These are phyloP conservation scores for Puffinus mauretanicus DNA, from an alignment of 2,113 vertebrate genomes.

Conservation along the genomic window DNA sequence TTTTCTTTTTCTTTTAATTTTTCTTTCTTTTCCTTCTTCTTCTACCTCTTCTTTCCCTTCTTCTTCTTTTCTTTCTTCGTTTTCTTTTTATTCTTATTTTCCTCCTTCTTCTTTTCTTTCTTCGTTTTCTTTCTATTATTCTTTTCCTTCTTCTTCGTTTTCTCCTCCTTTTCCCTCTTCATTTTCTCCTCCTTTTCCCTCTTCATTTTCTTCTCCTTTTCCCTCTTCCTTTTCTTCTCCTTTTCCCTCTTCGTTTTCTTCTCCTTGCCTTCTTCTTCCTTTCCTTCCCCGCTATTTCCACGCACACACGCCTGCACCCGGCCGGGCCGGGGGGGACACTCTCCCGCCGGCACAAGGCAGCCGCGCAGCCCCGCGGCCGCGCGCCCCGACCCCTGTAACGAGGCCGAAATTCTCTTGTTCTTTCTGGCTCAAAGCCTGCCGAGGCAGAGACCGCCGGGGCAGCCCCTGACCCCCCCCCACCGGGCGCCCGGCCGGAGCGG, in stretches of 20 bases:
- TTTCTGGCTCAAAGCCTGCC: not conserved
- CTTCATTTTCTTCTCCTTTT: not conserved
- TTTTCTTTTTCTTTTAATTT: no score
- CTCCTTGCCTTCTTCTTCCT: not conserved
- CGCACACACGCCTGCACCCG: not conserved
- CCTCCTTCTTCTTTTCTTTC: no score
- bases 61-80: no score
- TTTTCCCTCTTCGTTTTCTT: not conserved
- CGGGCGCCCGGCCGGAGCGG: not conserved
- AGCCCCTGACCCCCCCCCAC: not conserved
- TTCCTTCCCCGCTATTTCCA: not conserved
- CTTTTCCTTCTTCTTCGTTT: fast-evolving
- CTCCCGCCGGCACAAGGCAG: not conserved
- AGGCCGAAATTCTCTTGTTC: not conserved
- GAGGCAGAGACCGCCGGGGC: not conserved
- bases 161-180: no score
- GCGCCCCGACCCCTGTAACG: not conserved
- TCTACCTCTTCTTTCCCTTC: no score
- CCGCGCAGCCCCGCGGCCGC: not conserved
- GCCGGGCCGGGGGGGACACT: not conserved
- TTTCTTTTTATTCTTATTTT: no score
- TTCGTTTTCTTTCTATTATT: not conserved
- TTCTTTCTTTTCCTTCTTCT: no score
- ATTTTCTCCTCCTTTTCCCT: no score
- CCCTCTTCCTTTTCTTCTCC: not conserved